Evolutionary conservation across 2,888 invertebrate species (phyloP).

Genomic region (Ephialtes manifestator): DNA sequence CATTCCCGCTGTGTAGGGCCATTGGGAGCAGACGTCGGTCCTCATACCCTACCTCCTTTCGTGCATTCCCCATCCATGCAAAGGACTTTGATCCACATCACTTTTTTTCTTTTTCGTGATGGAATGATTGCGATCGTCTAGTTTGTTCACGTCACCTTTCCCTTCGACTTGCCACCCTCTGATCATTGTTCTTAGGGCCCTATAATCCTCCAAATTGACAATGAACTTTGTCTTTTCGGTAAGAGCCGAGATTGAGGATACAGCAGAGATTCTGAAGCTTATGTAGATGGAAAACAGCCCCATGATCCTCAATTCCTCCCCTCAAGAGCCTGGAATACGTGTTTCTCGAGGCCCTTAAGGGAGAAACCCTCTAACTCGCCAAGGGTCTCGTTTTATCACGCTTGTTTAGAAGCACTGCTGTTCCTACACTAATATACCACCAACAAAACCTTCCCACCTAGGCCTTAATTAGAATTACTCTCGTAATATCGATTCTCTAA

Average conservation of each 20-base stretch:
- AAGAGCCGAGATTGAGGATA: neutral
- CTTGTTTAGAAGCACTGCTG: slow-evolving; percentile 18
- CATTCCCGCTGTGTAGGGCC: slow-evolving; percentile 35
- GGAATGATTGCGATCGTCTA: slow-evolving; percentile 18
- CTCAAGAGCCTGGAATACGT: neutral
- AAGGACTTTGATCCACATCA: slow-evolving; percentile 10
- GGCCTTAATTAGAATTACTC: neutral
- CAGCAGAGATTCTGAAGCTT: slow-evolving; percentile 1
- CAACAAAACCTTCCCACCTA: neutral
- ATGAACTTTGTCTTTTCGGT: neutral
- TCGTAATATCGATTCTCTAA: neutral
- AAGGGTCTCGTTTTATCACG: slow-evolving; percentile 36
- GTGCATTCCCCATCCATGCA: slow-evolving; percentile 4
- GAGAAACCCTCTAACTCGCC: slow-evolving; percentile 5
- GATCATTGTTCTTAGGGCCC: slow-evolving; percentile 12
- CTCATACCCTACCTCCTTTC: neutral
- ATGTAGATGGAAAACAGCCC: slow-evolving; percentile 9
- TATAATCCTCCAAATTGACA: slow-evolving; percentile 30
- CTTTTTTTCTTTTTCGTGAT: neutral
- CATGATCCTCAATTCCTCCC: neutral
- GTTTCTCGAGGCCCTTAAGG: slow-evolving; percentile 14
- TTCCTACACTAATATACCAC: neutral
- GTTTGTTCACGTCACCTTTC: neutral
- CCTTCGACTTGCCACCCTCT: neutral
- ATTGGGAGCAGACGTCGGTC: slow-evolving; percentile 11